A percentile compares a stretch with the other conserved stretches of the same genome.
Evolutionary conservation across 2,888 invertebrate species (phyloP).

Genomic region (Drosophila kuntzei): DNA sequence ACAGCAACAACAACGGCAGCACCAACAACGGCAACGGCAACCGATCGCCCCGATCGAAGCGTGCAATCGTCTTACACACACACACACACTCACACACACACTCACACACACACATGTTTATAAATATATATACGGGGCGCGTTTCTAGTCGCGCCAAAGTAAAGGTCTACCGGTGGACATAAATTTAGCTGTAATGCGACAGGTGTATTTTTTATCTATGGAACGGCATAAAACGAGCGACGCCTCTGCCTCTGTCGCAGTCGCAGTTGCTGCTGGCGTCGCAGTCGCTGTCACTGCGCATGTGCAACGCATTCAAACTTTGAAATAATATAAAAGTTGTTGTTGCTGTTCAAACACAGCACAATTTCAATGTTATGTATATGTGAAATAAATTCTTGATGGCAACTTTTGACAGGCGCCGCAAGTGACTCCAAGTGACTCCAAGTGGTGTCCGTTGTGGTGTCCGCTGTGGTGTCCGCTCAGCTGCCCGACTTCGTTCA

Average conservation of each 20-base stretch:
- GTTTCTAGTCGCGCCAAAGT: constrained; percentile 81
- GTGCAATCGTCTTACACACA: constrained; percentile 73
- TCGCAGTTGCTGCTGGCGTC: constrained; percentile 25
- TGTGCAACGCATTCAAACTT: constrained; percentile 76
- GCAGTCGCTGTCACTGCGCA: constrained; percentile 56
- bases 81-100: constrained; percentile 27
- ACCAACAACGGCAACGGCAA: constrained; percentile 51
- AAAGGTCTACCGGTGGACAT: constrained; percentile 85
- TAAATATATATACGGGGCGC: constrained; percentile 50
- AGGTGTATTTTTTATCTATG: constrained; percentile 84
- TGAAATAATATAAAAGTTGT: constrained; percentile 65
- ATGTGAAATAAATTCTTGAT: constrained; percentile 19
- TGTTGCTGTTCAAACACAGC: constrained; percentile 23
- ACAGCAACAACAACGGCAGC: constrained; percentile 25
- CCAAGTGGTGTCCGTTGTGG: constrained; percentile 15
- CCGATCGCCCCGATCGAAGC: constrained; percentile 79
- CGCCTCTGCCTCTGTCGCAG: constrained; percentile 29
- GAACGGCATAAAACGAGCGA: constrained; percentile 73
- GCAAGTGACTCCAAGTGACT: constrained; percentile 39
- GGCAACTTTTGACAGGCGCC: constrained; percentile 73
- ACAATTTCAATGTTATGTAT: constrained; percentile 70
- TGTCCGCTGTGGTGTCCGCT: background rate
- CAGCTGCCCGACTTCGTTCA: constrained; percentile 5
- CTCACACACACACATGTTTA: constrained; percentile 4
- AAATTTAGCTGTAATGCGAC: constrained; percentile 85